Base-by-base conservation (phyloP, 2,888 invertebrate species). In the Phortica okadai region DNA sequence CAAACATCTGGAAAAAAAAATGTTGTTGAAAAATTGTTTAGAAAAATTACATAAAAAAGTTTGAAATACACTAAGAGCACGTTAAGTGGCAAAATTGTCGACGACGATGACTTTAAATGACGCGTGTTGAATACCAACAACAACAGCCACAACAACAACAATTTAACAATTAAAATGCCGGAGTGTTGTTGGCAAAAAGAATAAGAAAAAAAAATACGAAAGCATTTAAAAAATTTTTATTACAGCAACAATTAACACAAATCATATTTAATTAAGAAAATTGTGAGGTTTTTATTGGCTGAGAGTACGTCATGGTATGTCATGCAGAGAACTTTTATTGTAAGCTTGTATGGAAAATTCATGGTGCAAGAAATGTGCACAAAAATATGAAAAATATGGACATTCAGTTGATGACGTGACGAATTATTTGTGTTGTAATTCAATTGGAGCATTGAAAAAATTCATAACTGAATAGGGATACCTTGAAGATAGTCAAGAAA, bases 211-310 rank as follows among this genome's bases (percentile, higher is more conserved):
- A 33, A 33, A 33, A 33, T 5, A 33, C 1, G 21, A 33, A 33
- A 33, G 1, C 33, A 33, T 33, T 33, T 33, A 33, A 33, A 33
- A 1, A 33, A 33, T 33, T 33, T 33, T 33, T 33, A 33, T 33
- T 33, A 33, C 33, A 33, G 4, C 66, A 66, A 14, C 6, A 66
- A 66, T 33, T 25, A 21, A 66, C 66, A 66, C 41, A 66, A 66
- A 66, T 66, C 16, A 70, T 54, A 25, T 16, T 70, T 45, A 70
- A 70, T 70, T 70, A 42, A 70, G n/a, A 70, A 10, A 25, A 70
- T 62, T 10, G 33, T 62, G 8, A 50, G 66, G 41, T 33, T 33
- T 33, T 41, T 33, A 33, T 33, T 66, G 50, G 14, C 50, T 50
- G 50, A 50, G 14, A 0, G 14, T 6, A n/a, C n/a, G 21, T 21